Percentiles rank a stretch among this genome's conserved stretches.
Evolutionary conservation across 2,888 invertebrate species (phyloP).

Genomic region (Aporophyla lueneburgensis): DNA sequence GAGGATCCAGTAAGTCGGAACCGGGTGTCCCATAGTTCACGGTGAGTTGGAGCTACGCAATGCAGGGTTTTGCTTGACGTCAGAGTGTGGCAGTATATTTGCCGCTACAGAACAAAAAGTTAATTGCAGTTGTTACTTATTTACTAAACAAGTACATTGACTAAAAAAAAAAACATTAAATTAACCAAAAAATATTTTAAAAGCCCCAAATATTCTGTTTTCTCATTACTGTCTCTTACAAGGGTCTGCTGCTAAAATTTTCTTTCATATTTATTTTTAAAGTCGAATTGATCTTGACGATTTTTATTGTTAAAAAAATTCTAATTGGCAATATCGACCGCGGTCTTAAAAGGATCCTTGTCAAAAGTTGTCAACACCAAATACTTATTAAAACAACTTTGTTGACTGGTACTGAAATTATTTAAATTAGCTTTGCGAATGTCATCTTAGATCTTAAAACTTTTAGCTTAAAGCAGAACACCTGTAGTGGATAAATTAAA

Average conservation of each 20-base stretch:
- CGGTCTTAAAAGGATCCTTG: constrained; percentile 34
- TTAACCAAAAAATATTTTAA: background rate
- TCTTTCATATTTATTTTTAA: background rate
- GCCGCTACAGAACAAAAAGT: background rate
- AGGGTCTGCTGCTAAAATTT: background rate
- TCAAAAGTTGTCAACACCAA: constrained; percentile 56
- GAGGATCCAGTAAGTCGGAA: too few relatives aligned
- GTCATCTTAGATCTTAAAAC: background rate
- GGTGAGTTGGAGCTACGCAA: too few relatives aligned
- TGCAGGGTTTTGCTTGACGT: too few relatives aligned
- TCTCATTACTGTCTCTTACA: background rate
- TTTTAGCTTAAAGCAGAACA: background rate
- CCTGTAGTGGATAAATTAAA: constrained; percentile 11
- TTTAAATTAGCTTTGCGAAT: constrained; percentile 17
- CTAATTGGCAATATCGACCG: constrained; percentile 40
- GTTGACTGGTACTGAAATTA: constrained; percentile 10
- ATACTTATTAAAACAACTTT: constrained; percentile 38
- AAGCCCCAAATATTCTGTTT: background rate
- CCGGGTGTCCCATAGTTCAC: too few relatives aligned
- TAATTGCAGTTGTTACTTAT: background rate
- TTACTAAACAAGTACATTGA: background rate
- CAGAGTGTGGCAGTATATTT: too few relatives aligned
- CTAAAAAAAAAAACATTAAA: background rate
- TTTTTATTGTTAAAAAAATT: constrained; percentile 18
- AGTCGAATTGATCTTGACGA: background rate